Percentiles rank a stretch among this genome's conserved stretches.
Conservation (phyloP, 2,797 vertebrate species). For the Geotria australis region DNA sequence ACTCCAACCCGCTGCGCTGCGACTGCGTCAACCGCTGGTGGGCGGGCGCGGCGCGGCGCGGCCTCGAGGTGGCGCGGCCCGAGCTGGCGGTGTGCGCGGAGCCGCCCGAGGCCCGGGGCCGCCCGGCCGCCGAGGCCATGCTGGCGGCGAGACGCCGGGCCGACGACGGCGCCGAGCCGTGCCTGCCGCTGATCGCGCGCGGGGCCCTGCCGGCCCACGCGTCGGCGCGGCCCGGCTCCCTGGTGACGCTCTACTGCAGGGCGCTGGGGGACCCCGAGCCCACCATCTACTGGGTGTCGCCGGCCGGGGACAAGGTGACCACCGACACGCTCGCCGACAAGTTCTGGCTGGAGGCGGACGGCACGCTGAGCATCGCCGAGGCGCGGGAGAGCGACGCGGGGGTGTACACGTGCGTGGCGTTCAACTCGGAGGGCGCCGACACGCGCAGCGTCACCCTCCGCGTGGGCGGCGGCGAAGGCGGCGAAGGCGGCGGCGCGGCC, state of each 20-base stretch:
- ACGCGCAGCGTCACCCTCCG: constrained; percentile 18
- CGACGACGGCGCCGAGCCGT: constrained; percentile 6
- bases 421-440: constrained; percentile 26
- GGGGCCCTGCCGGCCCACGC: neutral
- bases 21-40: constrained; percentile 28
- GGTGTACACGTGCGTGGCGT: constrained; percentile 30
- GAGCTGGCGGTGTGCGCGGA: constrained; percentile 20
- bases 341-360: constrained; percentile 16
- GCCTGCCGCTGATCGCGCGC: constrained; percentile 21
- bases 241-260: constrained; percentile 22
- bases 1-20: constrained; percentile 31
- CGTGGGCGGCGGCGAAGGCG: constrained; percentile 11
- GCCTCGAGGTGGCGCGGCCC: constrained; percentile 18
- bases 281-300: constrained; percentile 36
- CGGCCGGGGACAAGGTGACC: constrained; percentile 27
- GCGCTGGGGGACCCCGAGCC: constrained; percentile 26
- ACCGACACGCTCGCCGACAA: constrained; percentile 11
- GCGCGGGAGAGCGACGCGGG: constrained; percentile 17
- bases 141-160: too few species aligned
- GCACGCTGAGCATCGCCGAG: constrained; percentile 19
- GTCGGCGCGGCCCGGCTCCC: neutral
- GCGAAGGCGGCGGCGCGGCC: neutral
- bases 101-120: constrained; percentile 15
- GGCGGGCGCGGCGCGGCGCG: constrained; percentile 10
- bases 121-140: constrained; percentile 7